Evolutionary conservation across 1,140 invertebrate genomes (phyloP), one percentile per base, ranked within the genome.

Genomic region (Heliconius himera): DNA sequence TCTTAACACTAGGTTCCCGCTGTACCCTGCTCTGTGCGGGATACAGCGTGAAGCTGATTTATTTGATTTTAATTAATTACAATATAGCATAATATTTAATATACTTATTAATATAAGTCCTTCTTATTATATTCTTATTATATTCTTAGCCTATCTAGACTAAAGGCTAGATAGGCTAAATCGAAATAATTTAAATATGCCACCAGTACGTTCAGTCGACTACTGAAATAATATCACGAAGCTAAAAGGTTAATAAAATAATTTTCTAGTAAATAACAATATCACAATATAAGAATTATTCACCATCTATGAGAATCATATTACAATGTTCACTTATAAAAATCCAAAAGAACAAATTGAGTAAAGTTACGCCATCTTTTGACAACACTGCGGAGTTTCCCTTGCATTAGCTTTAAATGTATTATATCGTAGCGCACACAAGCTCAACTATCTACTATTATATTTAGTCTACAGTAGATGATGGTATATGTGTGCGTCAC

Each of bases 301-400:
- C 41, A 56, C n/a, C 1, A 56, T n/a, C n/a, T 16, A 66, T 66
- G 22, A 66, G 11, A 66, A 29, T 26, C 22, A 22, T 66, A 56
- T 20, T n/a, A 66, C 22, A 66, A 26, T 11, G 22, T 66, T 66
- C 8, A 6, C n/a, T 22, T 56, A 56, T 56, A 5, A 56, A 41
- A 56, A 56, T 22, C 8, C 9, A 60, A 22, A 56, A 9, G 22
- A 22, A 66, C 11, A 16, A 66, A 66, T 22, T 4, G 26, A 29
- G 60, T 38, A 73, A 80, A 33, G 73, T 75, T 38, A 78, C 85
- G 81, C 88, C 87, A 85, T 84, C 88, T 83, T 76, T 79, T 80
- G 81, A 38, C 49, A 60, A 56, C 36, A 33, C 29, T 20, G 8
- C 22, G 16, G 38, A 80, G 38, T 16, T 33, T 51, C 70, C 6